A percentile compares a stretch with the other conserved stretches of the same genome.
Conservation (phyloP, 2,113 vertebrate species). For the Nestor notabilis region DNA sequence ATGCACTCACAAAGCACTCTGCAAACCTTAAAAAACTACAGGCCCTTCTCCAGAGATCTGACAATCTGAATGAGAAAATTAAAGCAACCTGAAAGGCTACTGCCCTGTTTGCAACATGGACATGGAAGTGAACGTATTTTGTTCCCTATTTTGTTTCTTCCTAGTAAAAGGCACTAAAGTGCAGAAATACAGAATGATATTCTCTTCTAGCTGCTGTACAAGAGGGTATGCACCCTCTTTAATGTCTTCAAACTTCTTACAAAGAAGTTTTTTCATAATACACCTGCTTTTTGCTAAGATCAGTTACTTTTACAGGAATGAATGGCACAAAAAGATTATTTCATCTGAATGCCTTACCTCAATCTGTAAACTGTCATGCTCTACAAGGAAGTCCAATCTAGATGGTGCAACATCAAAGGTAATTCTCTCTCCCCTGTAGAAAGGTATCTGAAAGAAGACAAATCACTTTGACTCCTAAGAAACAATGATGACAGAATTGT, state of each 20-base stretch:
- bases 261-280: not conserved
- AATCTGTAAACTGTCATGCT: constrained; percentile 90
- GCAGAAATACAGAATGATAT: fast-evolving
- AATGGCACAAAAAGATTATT: not conserved
- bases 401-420: constrained; percentile 97
- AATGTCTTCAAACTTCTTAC: not conserved
- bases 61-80: not conserved
- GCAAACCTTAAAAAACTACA: not conserved
- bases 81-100: not conserved
- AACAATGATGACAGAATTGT: not conserved
- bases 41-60: not conserved
- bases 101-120: not conserved
- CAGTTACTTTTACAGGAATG: not conserved
- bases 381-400: constrained; percentile 88
- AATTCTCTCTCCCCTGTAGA: constrained; percentile 96
- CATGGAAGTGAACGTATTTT: not conserved
- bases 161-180: not conserved
- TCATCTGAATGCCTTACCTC: constrained; percentile 78
- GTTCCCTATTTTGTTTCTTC: not conserved
- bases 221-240: not conserved
- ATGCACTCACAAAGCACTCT: not conserved
- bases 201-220: not conserved
- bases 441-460: constrained; percentile 84
- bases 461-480: not conserved
- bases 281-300: not conserved